phyloP scores from a whole-genome alignment of 1,140 invertebrate genomes.

The Zaprionus camerounensis region DNA sequence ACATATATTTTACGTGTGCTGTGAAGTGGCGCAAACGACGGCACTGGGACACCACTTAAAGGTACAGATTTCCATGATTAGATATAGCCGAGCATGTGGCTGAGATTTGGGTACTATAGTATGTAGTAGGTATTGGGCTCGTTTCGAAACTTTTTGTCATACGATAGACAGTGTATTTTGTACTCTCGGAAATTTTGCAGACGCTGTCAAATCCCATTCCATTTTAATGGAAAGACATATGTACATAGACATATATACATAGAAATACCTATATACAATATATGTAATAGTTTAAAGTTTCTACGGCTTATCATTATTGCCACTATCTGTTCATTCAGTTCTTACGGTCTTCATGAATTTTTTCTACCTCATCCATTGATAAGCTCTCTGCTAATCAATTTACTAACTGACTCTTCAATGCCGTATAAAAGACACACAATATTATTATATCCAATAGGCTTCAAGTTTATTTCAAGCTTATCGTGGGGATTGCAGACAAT shows the following conservation, averaged over 20 bases:
- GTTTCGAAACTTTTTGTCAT: slow-evolving; percentile 14
- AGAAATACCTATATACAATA: too few relatives aligned
- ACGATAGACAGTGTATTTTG: slow-evolving; percentile 8
- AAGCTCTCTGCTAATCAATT: slow-evolving; percentile 52
- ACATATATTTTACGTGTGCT: slow-evolving; percentile 40
- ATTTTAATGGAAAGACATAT: not conserved
- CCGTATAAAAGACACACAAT: slow-evolving; percentile 7
- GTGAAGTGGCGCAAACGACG: slow-evolving; percentile 48
- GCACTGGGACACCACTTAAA: slow-evolving; percentile 48
- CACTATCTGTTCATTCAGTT: slow-evolving; percentile 27
- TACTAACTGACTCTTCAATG: slow-evolving; percentile 16
- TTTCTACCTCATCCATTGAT: slow-evolving; percentile 32
- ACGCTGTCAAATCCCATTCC: not conserved
- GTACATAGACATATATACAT: not conserved
- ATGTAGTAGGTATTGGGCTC: slow-evolving; percentile 12
- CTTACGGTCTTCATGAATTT: slow-evolving; percentile 26
- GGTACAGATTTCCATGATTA: slow-evolving; percentile 51
- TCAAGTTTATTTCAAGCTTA: slow-evolving; percentile 21
- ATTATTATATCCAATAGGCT: slow-evolving; percentile 52
- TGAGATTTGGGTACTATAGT: not conserved
- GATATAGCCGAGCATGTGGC: slow-evolving; percentile 65
- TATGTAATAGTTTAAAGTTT: not conserved
- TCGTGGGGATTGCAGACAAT: slow-evolving; percentile 12
- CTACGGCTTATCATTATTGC: slow-evolving; percentile 5
- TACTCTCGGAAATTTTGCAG: slow-evolving; percentile 9